Percentiles rank a stretch among this genome's conserved stretches.
Evolutionary conservation across 2,113 vertebrate genomes (phyloP).

Genomic region (Vidua chalybeata): DNA sequence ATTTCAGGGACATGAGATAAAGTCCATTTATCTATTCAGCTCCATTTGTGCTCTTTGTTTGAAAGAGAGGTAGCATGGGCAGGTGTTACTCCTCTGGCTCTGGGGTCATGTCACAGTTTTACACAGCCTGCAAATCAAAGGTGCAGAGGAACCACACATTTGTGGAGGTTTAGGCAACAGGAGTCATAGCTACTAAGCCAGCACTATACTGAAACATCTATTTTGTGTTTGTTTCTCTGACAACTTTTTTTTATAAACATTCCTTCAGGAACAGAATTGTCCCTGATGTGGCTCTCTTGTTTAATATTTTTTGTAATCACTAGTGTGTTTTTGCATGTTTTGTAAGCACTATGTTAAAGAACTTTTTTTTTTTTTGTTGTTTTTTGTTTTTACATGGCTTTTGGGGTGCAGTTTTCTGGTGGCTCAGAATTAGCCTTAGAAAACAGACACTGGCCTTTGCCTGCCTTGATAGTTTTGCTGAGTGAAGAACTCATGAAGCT

Average conservation of each 20-base stretch:
- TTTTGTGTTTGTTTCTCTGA: neutral
- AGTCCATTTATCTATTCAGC: neutral
- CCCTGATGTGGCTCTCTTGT: neutral
- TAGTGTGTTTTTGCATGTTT: neutral
- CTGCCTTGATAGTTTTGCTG: neutral
- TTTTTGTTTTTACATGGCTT: neutral
- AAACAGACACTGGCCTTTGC: neutral
- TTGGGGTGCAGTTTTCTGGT: neutral
- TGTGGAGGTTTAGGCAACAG: neutral
- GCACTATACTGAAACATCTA: neutral
- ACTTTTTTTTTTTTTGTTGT: no score
- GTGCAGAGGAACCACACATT: neutral
- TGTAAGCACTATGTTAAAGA: neutral
- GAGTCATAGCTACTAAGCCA: neutral
- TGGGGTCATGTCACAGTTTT: fast-evolving
- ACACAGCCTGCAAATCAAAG: neutral
- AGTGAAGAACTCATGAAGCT: neutral
- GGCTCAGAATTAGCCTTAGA: neutral
- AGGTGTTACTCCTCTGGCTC: neutral
- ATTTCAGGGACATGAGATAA: neutral
- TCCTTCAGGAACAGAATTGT: neutral
- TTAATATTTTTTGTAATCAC: neutral
- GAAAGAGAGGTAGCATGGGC: neutral
- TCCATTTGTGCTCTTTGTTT: neutral
- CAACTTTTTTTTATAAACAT: neutral